phyloP scores from a whole-genome alignment of 1,140 invertebrate genomes.

The Bombyx mandarina region DNA sequence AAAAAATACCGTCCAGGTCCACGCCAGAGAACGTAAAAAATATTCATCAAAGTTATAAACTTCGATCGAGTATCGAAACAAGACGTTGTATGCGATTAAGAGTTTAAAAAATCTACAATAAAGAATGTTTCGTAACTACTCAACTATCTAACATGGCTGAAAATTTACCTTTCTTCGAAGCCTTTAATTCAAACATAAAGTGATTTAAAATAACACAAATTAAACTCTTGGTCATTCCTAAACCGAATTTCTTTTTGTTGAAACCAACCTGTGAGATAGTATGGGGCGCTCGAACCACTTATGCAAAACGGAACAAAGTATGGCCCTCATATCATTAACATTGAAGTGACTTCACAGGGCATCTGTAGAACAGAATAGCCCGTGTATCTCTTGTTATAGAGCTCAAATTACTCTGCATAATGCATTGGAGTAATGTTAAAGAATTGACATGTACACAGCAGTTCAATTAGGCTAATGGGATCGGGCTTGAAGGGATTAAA shows the following conservation, averaged over 20 bases:
- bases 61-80: too few relatives aligned
- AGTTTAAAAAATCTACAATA: too few relatives aligned
- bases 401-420: conserved; percentile 18
- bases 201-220: too few relatives aligned
- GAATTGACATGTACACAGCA: conserved; percentile 70
- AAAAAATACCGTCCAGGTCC: too few relatives aligned
- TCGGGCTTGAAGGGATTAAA: conserved; percentile 67
- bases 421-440: conserved; percentile 43
- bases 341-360: conserved; percentile 25
- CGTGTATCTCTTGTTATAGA: conserved; percentile 11
- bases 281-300: conserved; percentile 25
- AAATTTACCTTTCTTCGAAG: too few relatives aligned
- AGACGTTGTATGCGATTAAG: too few relatives aligned
- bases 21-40: too few relatives aligned
- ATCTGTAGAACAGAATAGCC: conserved; percentile 9
- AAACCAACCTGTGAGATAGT: conserved; percentile 5
- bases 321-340: conserved; percentile 56
- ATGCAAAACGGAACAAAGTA: conserved; percentile 58
- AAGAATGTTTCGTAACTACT: too few relatives aligned
- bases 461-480: conserved; percentile 69
- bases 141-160: too few relatives aligned
- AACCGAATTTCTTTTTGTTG: neutral
- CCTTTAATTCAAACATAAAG: too few relatives aligned
- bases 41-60: too few relatives aligned
- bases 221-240: too few relatives aligned